Evolutionary conservation across 2,888 invertebrate genomes (phyloP), one percentile per base, ranked within the genome.

Genomic region (Cetonia aurata): DNA sequence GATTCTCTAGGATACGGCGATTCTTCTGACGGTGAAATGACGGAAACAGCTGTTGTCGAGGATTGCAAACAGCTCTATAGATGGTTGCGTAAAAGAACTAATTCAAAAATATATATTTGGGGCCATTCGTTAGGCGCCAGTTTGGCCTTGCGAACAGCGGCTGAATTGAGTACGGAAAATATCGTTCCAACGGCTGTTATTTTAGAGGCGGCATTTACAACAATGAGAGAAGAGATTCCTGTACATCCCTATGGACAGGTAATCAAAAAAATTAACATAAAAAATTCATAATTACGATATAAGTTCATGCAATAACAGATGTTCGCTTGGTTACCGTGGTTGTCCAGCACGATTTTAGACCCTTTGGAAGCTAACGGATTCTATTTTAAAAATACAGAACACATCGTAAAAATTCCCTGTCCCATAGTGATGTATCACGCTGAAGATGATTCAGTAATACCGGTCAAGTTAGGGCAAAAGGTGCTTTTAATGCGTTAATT

Each of bases 71-170:
- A 82, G 73, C 68, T 84, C 13, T 83, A 81, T 72, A 73, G 79
- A 60, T 81, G 81, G 82, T 71, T 84, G 1, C 67, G 72, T 10
- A 19, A 17, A 9, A 74, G 75, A 10, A 77, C 75, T 62, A 80
- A 81, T 9, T 74, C 78, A 4, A 76, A 75, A n/a, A 80, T 84
- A 68, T 83, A 79, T 74, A 74, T 84, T 56, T 84, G 83, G 83
- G 83, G 82, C 0, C 83, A 83, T 71, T 83, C 83, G 1, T 71
- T 83, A 55, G 83, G 83, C 0, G 76, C 81, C 41, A 79, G 82
- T 33, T 70, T 83, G 71, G 80, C 80, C 9, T 77, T 80, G n/a
- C 77, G 77, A 42, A 80, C 81, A 1, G 41, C 80, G 12, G 73
- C 79, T 8, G 74, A 77, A 59, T 76, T 83, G 37, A 78, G 80